Evolutionary conservation across 2,113 vertebrate genomes (phyloP), one percentile per base, ranked within the genome.

Genomic region (Barbus barbus): DNA sequence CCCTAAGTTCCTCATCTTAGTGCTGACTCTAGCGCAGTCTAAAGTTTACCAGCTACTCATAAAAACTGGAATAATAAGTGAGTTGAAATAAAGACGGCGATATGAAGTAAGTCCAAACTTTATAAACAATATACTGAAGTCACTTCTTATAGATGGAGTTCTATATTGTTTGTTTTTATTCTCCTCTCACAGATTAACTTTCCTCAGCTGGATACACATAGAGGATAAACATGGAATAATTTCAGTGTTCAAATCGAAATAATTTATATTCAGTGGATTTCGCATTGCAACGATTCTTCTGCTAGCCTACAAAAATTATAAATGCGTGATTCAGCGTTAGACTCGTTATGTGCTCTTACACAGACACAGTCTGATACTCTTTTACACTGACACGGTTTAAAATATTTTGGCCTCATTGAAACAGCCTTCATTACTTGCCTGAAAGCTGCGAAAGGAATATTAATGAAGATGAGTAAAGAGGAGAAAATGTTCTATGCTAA

Each of bases 161-260:
- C n/a, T 26, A 41, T 72, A 22, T n/a, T n/a, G 46, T 48, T n/a
- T 71, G 69, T 73, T 74, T 74, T n/a, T 26, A 26, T 72, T 44
- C 22, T 72, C 36, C 5, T 74, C 24, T 26, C 72, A 22, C 9
- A 75, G 9, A 75, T 51, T 12, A 75, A 31, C 18, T 22, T 31
- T 31, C 46, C 4, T 75, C 3, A 75, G 28, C 24, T 4, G 3
- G 7, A 16, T 28, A 75, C 16, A 18, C 22, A 46, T 41, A 46
- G 41, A 46, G 13, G 3, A 46, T 3, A 28, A 73, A 26, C 11
- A 72, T 26, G 2, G 5, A 14, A 31, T 51, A 20, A 51, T 20
- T 48, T 75, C 8, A 13, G 33, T 36, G 33, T 36, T 36, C n/a
- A 36, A 36, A 36, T 36, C 11, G 0, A 28, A 31, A 75, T 74